phyloP scores from a whole-genome alignment of 2,797 vertebrate genomes.

The Cryptoprocta ferox region DNA sequence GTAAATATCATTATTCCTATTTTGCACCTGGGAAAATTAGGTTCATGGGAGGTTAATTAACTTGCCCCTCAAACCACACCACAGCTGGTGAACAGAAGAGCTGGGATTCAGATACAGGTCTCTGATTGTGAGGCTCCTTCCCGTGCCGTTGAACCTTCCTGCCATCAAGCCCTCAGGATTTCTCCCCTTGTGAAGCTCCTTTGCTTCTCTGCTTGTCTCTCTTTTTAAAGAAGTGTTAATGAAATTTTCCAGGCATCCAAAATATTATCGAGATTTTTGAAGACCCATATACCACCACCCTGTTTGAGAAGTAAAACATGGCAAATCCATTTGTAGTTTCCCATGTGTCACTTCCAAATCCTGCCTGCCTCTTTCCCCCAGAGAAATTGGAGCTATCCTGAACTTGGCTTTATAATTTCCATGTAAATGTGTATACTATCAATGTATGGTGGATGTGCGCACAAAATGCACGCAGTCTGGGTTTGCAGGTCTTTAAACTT shows the following conservation, averaged over 20 bases:
- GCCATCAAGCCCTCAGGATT: neutral
- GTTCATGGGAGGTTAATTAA: conserved; percentile 76
- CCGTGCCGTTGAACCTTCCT: neutral
- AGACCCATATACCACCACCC: neutral
- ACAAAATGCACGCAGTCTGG: neutral
- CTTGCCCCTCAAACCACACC: conserved; percentile 38
- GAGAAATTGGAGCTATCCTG: neutral
- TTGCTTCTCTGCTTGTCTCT: neutral
- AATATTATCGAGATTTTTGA: neutral
- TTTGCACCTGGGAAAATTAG: conserved; percentile 47
- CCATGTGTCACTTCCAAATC: neutral
- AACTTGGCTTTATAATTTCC: neutral
- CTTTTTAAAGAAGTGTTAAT: conserved; percentile 12
- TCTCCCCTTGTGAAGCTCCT: neutral
- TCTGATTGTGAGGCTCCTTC: neutral
- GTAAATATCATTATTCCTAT: conserved; percentile 66
- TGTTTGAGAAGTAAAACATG: neutral
- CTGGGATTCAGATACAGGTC: neutral
- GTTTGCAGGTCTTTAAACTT: neutral
- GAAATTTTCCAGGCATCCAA: neutral
- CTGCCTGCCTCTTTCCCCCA: neutral
- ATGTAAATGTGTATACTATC: neutral
- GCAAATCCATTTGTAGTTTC: neutral
- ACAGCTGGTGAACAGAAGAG: neutral
- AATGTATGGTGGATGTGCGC: neutral